Evolutionary conservation across 1,140 invertebrate species (phyloP).

Genomic region (Cryptotermes secundus): DNA sequence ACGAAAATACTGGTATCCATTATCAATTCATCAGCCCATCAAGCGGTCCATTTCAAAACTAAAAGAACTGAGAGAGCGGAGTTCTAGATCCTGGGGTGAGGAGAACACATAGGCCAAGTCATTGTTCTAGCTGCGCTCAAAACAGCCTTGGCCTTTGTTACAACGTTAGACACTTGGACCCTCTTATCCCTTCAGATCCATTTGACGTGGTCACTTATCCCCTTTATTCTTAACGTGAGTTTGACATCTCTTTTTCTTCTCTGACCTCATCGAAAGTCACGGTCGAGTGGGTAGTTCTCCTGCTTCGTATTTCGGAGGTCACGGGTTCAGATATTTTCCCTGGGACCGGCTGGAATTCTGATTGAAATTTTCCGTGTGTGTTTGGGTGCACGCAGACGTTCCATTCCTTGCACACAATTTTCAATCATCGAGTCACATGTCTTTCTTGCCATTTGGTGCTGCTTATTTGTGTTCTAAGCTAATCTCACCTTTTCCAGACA

Average conservation of each 20-base stretch:
- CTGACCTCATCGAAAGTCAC: background rate
- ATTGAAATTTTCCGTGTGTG: no score
- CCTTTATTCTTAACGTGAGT: background rate
- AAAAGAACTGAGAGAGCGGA: background rate
- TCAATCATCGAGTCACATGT: no score
- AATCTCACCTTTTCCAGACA: no score
- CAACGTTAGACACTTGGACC: background rate
- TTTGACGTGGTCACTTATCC: background rate
- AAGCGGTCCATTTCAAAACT: constrained; percentile 11
- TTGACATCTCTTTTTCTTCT: background rate
- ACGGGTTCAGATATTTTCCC: no score
- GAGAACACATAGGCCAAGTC: background rate
- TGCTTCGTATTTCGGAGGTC: no score
- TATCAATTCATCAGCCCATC: constrained; percentile 26
- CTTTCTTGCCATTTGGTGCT: no score
- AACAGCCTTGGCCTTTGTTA: background rate
- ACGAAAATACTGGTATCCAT: background rate
- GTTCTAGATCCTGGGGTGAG: no score
- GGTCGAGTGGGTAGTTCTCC: no score
- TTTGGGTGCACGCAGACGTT: no score
- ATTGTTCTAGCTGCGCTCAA: background rate
- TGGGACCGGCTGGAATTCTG: no score
- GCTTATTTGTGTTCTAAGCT: no score
- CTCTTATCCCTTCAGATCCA: background rate
- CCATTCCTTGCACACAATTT: no score